Evolutionary conservation across 2,113 vertebrate species (phyloP), one percentile per base, ranked within the genome.

Genomic region (Gavia stellata): DNA sequence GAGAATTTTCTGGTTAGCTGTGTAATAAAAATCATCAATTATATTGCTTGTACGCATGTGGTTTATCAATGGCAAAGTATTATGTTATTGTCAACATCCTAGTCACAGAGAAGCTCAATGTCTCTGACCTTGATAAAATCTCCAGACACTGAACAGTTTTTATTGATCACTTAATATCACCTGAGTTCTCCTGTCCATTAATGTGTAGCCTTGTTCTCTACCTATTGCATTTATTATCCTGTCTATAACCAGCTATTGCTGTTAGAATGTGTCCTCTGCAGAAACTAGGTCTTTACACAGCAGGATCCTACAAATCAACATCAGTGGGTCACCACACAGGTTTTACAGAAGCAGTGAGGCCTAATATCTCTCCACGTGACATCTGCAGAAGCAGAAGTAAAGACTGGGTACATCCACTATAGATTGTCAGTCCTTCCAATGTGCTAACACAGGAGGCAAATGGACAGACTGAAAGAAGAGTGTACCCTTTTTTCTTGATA

Each of bases 221-320:
- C 94, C 97, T 95, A 71, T 97, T 97, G 97, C 96, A 4, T 97
- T 97, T 98, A 98, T 98, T 98, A 98, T 98, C 97, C 23, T 83
- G 96, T 97, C 97, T 98, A n/a, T 97, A 98, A 97, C 97, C 96
- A 97, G 97, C 96, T 96, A 85, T 96, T 93, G 95, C 97, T 84
- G 96, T 96, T 92, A 94, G 96, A 98, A 97, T 86, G 87, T 91
- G 80, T 97, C 95, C 95, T 96, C 96, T 96, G 96, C 94, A 95
- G 98, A 98, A 98, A 98, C 94, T 98, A 98, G 98, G 98, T 98
- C 97, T 98, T 98, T 97, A 97, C 98, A 95, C 98, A 98, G 98
- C 97, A 81, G 98, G 98, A 96, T 98, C 92, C 88, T 49, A 85
- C 95, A 98, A 97, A 98, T 98, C 97, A 97, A 97, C 97, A 97